Base-by-base conservation (phyloP, 2,113 vertebrate genomes). In the Tachysurus fulvidraco region DNA sequence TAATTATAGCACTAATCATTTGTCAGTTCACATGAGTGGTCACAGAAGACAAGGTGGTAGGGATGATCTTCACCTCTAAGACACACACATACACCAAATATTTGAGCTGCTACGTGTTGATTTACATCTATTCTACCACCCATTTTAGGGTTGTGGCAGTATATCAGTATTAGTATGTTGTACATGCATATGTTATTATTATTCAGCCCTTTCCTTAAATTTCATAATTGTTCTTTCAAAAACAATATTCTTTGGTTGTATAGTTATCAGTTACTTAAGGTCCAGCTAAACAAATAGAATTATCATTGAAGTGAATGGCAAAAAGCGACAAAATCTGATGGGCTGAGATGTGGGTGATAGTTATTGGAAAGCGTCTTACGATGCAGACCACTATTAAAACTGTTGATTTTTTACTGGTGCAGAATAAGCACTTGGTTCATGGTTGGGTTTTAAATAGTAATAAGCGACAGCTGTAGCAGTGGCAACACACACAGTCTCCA, bases 361-460 rank as follows among this genome's bases (percentile, higher is more conserved):
- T 4, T 74, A 44, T 50, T 62, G 13, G 5, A 86, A 83, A 79
- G 10, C 30, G 1, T 19, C 25, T 67, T 30, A 8, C n/a, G 59
- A 54, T 65, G 57, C n/a, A n/a, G 6, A 71, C 36, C 44, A 77
- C 52, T 55, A 11, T 30, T 11, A 79, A 79, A 79, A 30, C 77
- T 57, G 36, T 57, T 19, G 77, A 79, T 79, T 57, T 54, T 69
- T 2, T 14, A 14, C 23, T n/a, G 28, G 28, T 19, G 41, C n/a
- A 19, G n/a, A 52, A 50, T 52, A 25, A n/a, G 52, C 30, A 30
- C 52, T 79, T 83, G 78, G n/a, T 55, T 83, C 54, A 86, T 79
- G 84, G 64, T 86, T 89, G 28, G 36, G 80, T 57, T 89, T 83
- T 28, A 89, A 88, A 89, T 84, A 86, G 84, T 46, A 52, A 83